These are phyloP conservation scores for Tetramorium bicarinatum DNA, from an alignment of 2,888 invertebrate species.

Conservation along the genomic window DNA sequence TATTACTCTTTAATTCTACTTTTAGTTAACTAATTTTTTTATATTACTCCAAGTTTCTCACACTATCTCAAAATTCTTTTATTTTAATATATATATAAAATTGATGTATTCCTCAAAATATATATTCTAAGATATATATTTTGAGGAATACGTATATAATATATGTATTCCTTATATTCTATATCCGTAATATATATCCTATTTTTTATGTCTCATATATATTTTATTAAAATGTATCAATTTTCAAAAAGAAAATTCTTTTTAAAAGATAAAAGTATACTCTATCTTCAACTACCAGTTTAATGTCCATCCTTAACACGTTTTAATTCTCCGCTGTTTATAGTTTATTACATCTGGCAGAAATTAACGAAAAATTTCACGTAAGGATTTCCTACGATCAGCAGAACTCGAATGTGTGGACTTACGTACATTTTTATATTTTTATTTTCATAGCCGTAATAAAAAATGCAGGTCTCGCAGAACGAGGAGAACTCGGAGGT, in stretches of 20 bases:
- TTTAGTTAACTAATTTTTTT: too few species aligned
- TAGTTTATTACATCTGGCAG: neutral
- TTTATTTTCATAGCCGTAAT: conserved; percentile 25
- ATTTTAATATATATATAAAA: neutral
- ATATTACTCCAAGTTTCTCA: neutral
- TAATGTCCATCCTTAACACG: neutral
- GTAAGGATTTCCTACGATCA: neutral
- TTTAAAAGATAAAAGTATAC: neutral
- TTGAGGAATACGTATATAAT: neutral
- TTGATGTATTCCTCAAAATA: neutral
- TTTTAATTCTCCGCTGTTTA: neutral
- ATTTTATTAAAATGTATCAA: neutral
- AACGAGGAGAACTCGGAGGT: conserved; percentile 18
- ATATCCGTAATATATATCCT: neutral
- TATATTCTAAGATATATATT: neutral
- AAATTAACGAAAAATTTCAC: neutral
- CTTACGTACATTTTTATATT: conserved; percentile 1
- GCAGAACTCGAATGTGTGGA: neutral
- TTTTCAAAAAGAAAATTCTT: neutral
- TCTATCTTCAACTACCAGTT: neutral
- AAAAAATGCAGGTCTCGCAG: conserved; percentile 42
- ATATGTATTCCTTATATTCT: neutral
- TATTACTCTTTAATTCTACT: too few species aligned
- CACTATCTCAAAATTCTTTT: neutral
- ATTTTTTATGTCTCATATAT: neutral